Percentiles rank a stretch among this genome's conserved stretches.
These are phyloP conservation scores for Pseudomyrmex concolor DNA, from an alignment of 1,140 invertebrate genomes.

Conservation along the genomic window DNA sequence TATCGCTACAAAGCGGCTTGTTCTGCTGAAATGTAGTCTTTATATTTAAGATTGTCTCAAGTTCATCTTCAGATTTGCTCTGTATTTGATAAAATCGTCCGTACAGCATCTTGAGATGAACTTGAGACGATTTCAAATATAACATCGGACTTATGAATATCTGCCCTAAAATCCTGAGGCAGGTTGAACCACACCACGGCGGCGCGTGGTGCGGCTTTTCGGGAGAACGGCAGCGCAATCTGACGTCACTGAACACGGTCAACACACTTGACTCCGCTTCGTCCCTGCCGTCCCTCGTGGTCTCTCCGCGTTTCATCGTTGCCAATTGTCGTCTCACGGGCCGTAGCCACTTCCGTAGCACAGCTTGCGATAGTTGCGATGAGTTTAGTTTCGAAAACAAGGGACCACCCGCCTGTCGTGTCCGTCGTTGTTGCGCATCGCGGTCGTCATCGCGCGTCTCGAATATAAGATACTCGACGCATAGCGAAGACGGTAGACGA, in stretches of 20 bases:
- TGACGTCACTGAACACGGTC: neutral
- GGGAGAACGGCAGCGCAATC: neutral
- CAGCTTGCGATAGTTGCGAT: constrained; percentile 67
- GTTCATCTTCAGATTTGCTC: too few species aligned
- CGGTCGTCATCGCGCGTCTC: neutral
- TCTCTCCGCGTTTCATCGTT: constrained; percentile 42
- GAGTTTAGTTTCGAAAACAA: constrained; percentile 80
- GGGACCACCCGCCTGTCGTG: constrained; percentile 58
- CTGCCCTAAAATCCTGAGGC: neutral
- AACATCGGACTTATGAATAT: too few species aligned
- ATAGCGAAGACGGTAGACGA: neutral
- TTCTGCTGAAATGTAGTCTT: too few species aligned
- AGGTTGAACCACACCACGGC: neutral
- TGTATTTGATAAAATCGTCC: too few species aligned
- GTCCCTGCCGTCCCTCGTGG: neutral
- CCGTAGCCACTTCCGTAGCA: constrained; percentile 46
- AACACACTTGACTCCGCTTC: neutral
- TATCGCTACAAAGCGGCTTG: too few species aligned
- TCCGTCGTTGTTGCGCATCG: constrained; percentile 41
- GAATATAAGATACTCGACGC: too few species aligned
- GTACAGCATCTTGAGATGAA: too few species aligned
- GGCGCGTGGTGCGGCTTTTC: neutral
- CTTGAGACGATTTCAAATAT: too few species aligned
- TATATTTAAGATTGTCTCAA: too few species aligned
- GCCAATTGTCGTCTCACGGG: constrained; percentile 40